Evolutionary conservation across 2,113 vertebrate genomes (phyloP), one percentile per base, ranked within the genome.

Genomic region (Heterotilapia buettikoferi): DNA sequence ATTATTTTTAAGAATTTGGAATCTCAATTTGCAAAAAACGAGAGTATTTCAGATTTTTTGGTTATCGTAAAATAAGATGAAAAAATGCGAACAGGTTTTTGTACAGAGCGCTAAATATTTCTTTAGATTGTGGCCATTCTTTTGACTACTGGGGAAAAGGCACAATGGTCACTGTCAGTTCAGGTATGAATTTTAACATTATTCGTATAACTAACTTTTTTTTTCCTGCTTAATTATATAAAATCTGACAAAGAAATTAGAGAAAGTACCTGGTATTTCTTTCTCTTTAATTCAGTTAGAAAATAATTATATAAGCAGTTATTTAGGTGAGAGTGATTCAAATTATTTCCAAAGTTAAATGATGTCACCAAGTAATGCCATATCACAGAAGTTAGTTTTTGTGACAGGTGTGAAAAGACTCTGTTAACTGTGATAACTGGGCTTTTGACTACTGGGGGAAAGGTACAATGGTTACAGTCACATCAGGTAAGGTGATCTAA

Each of bases 391-490:
- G 11, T 40, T 24, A 9, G 36, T 71, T 71, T 71, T 71, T 71
- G 63, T 71, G n/a, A 43, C 2, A 71, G 63, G 36, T 71, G 7
- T 14, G 0, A 45, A 73, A 73, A 43, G 66, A 43, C n/a, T 71
- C 36, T 43, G 7, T 71, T 71, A 71, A 90, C 86, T 92, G 93
- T 93, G 90, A 0, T 10, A 6, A 10, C 57, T 68, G 63, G 63
- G 73, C 16, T 91, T 95, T 94, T 10, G 88, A 85, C 1, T 16
- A 68, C 83, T 96, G 95, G 96, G 95, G 96, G 1, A 92, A 83
- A 76, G 95, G 96, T 2, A 89, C 87, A 1, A 59, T n/a, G 84
- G 95, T 96, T 7, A 95, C 94, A 0, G 91, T 96, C 0, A 92
- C 95, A 82, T 89, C 94, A 88, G 96, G 96, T 96, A 95, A 96